These are phyloP conservation scores for Cyclopterus lumpus DNA, from an alignment of 2,797 vertebrate species.

Conservation along the genomic window DNA sequence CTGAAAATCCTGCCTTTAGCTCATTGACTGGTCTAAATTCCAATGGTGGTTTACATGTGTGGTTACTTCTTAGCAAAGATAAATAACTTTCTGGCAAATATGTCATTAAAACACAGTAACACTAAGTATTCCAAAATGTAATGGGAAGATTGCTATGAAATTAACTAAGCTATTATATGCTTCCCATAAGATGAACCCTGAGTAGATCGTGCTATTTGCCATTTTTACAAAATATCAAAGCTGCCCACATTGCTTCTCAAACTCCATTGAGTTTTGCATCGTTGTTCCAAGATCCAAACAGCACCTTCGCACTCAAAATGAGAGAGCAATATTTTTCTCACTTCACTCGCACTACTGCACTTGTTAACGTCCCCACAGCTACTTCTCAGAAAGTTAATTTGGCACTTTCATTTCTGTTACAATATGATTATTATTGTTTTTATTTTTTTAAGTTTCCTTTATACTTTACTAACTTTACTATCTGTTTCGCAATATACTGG, in stretches of 20 bases:
- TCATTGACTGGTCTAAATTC: neutral
- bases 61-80: neutral
- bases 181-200: neutral
- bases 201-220: neutral
- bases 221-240: neutral
- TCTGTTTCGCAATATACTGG: neutral
- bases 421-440: neutral
- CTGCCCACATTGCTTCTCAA: neutral
- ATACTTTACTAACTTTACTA: neutral
- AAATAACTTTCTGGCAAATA: neutral
- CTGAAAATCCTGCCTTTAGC: neutral
- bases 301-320: neutral
- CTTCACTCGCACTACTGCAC: neutral
- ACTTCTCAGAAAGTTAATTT: slow-evolving; percentile 13
- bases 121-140: neutral
- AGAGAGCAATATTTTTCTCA: slow-evolving; percentile 16
- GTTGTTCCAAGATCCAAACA: neutral
- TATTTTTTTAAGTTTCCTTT: neutral
- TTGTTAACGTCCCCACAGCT: slow-evolving; percentile 18
- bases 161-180: neutral
- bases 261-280: slow-evolving; percentile 11
- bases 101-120: neutral
- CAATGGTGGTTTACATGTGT: neutral
- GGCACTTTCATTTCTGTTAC: neutral
- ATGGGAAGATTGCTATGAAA: neutral